Evolutionary conservation across 1,140 invertebrate species (phyloP).

Genomic region (Macrocentrus cingulum): DNA sequence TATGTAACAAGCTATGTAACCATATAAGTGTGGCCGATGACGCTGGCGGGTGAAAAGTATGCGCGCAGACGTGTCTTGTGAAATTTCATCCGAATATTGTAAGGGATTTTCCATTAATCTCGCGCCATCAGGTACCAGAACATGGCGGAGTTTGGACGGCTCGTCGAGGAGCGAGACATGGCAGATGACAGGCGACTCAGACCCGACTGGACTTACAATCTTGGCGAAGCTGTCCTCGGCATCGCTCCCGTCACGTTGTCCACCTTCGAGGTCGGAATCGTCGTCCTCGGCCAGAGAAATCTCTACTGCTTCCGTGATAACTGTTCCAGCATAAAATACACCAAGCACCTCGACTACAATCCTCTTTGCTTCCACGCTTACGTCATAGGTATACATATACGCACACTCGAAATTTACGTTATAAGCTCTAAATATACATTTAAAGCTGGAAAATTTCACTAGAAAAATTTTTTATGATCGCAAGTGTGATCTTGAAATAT

Average conservation of each 20-base stretch:
- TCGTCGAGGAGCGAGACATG: constrained; percentile 46
- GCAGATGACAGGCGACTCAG: constrained; percentile 60
- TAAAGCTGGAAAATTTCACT: too few relatives aligned
- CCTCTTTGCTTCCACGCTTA: constrained; percentile 75
- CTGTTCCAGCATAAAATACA: constrained; percentile 69
- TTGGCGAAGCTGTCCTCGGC: constrained; percentile 74
- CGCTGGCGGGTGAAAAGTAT: neutral
- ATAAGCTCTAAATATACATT: too few relatives aligned
- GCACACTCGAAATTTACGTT: too few relatives aligned
- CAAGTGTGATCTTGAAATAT: too few relatives aligned
- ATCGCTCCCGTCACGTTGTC: constrained; percentile 63
- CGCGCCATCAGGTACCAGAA: constrained; percentile 64
- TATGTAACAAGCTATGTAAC: constrained; percentile 29
- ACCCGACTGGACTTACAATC: constrained; percentile 75
- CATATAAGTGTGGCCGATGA: constrained; percentile 25
- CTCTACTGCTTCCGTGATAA: constrained; percentile 77
- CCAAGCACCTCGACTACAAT: constrained; percentile 80
- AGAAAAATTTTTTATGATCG: too few relatives aligned
- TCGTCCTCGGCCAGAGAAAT: constrained; percentile 73
- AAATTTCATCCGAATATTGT: constrained; percentile 3
- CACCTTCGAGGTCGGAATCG: constrained; percentile 62
- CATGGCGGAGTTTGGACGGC: constrained; percentile 62
- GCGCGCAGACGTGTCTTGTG: neutral
- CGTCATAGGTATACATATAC: constrained; percentile 64
- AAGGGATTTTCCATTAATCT: neutral